Evolutionary conservation across 2,797 vertebrate genomes (phyloP).

Genomic region (Jordanella pulchra): DNA sequence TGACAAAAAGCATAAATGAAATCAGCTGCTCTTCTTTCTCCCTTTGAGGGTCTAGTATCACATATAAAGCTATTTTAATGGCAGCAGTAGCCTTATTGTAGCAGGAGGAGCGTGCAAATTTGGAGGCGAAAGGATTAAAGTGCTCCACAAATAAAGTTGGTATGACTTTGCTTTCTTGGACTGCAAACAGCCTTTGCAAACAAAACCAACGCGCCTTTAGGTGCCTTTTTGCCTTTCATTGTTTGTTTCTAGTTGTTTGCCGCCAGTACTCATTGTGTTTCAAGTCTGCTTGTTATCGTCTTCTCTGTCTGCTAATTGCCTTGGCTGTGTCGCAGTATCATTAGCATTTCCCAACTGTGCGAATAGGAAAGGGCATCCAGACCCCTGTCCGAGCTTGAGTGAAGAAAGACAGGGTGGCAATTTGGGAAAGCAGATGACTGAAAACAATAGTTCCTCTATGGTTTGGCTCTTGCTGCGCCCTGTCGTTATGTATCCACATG

Average conservation of each 20-base stretch:
- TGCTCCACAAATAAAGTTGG: no score
- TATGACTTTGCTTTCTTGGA: constrained; percentile 8
- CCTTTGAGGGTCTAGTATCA: no score
- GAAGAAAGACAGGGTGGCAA: constrained; percentile 14
- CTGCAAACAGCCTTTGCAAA: constrained; percentile 1
- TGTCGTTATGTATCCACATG: constrained; percentile 17
- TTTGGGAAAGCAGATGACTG: constrained; percentile 34
- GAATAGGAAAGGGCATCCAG: constrained; percentile 44
- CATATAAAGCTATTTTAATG: no score
- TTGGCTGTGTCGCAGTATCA: constrained; percentile 12
- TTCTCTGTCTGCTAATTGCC: constrained; percentile 39
- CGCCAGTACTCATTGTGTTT: constrained; percentile 7
- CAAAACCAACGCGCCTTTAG: constrained; percentile 3
- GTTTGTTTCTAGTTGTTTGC: constrained; percentile 15
- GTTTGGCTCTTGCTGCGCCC: constrained; percentile 25
- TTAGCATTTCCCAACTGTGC: constrained; percentile 49
- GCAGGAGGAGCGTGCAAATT: no score
- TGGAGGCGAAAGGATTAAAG: no score
- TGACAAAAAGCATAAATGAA: no score
- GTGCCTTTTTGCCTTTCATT: constrained; percentile 14
- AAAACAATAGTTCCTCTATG: constrained; percentile 44
- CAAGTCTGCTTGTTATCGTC: background rate
- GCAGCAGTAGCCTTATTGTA: no score
- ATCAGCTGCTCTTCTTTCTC: no score
- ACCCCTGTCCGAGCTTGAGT: constrained; percentile 19